A percentile compares a stretch with the other conserved stretches of the same genome.
Evolutionary conservation across 2,888 invertebrate genomes (phyloP).

Genomic region (Pomacea canaliculata): DNA sequence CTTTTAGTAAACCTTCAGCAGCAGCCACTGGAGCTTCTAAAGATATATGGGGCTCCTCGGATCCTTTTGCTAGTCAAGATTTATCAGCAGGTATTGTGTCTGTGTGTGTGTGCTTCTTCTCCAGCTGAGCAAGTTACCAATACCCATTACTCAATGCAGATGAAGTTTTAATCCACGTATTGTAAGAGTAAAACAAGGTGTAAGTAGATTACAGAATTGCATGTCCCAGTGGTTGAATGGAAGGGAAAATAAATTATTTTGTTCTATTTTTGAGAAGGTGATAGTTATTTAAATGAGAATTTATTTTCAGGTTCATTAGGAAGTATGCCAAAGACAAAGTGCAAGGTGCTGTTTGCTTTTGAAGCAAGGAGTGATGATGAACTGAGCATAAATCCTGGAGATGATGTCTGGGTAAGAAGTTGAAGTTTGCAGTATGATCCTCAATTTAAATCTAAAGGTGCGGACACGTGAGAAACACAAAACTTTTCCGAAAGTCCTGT

Average conservation of each 20-base stretch:
- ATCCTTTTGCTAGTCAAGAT: constrained; percentile 45
- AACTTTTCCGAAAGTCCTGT: not conserved
- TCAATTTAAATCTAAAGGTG: too few relatives aligned
- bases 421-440: not conserved
- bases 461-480: not conserved
- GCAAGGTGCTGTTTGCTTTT: constrained; percentile 89
- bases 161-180: too few relatives aligned
- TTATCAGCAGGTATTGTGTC: not conserved
- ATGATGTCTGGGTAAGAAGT: constrained; percentile 83
- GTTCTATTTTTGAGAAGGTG: too few relatives aligned
- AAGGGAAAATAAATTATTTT: too few relatives aligned
- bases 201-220: too few relatives aligned
- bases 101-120: too few relatives aligned
- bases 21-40: constrained; percentile 10
- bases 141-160: too few relatives aligned
- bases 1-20: constrained; percentile 27
- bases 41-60: constrained; percentile 40
- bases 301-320: too few relatives aligned
- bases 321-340: constrained; percentile 31
- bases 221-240: too few relatives aligned
- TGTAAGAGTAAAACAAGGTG: too few relatives aligned
- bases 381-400: constrained; percentile 92
- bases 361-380: constrained; percentile 92
- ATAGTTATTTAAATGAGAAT: too few relatives aligned
- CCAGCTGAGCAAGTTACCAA: too few relatives aligned